phyloP scores from a whole-genome alignment of 2,113 vertebrate genomes.

The Malurus melanocephalus region DNA sequence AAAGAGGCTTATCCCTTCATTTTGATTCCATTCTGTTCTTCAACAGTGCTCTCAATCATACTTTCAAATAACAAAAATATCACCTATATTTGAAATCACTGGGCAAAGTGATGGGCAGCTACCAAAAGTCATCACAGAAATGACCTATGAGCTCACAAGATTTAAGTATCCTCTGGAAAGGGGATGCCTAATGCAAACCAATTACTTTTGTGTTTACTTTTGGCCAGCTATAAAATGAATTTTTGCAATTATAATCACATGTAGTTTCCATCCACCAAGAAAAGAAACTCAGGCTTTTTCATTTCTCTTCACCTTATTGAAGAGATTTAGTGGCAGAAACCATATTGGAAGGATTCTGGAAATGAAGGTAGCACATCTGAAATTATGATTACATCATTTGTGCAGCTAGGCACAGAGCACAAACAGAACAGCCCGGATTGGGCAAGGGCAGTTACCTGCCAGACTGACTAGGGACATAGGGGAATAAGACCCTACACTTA shows the following conservation, averaged over 20 bases:
- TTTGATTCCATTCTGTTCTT: background rate
- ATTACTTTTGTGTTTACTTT: background rate
- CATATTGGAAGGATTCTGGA: background rate
- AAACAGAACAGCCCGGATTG: accelerated
- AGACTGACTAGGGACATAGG: background rate
- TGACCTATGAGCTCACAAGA: background rate
- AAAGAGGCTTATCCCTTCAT: background rate
- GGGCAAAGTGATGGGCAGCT: background rate
- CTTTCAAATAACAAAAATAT: background rate
- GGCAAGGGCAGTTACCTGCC: background rate
- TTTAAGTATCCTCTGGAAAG: background rate
- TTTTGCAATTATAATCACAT: background rate
- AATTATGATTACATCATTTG: background rate
- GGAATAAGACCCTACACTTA: background rate
- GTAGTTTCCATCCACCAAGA: background rate
- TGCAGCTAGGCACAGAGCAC: background rate
- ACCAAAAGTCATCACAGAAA: background rate
- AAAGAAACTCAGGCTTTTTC: background rate
- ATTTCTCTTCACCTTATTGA: background rate
- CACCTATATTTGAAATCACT: background rate
- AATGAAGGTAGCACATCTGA: background rate
- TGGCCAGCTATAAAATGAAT: background rate
- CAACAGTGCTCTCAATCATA: background rate
- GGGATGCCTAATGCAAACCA: background rate
- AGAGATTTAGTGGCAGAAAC: background rate